phyloP scores from a whole-genome alignment of 2,797 vertebrate species.

The Siniperca undulata region DNA sequence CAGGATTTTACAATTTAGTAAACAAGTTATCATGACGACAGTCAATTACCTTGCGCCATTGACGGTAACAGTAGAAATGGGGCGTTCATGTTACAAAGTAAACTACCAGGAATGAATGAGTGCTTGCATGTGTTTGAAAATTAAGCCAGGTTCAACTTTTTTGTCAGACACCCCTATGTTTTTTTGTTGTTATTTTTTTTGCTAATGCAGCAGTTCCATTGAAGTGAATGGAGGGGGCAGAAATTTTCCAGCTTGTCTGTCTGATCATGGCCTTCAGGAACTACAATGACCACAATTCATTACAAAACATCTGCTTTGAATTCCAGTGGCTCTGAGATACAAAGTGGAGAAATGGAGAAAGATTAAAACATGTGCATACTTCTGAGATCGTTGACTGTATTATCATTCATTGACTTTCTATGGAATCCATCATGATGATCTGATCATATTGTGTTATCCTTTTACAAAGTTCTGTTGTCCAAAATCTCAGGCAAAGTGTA shows the following conservation, averaged over 20 bases:
- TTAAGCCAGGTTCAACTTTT: no score
- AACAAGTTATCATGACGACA: background rate
- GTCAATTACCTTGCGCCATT: background rate
- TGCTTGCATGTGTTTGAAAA: background rate
- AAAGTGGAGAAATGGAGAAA: no score
- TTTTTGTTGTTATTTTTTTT: no score
- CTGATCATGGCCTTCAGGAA: background rate
- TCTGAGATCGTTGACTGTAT: background rate
- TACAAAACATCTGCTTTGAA: background rate
- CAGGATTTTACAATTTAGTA: background rate
- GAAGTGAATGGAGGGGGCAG: no score
- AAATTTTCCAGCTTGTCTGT: background rate
- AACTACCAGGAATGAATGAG: no score
- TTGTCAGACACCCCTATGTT: background rate
- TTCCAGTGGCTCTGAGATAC: accelerated
- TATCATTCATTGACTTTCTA: background rate
- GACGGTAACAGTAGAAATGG: background rate
- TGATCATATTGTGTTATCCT: no score
- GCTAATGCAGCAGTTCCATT: no score
- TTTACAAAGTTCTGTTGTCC: no score
- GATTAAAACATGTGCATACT: background rate
- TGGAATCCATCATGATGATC: no score
- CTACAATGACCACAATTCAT: background rate
- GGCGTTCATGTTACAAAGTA: background rate
- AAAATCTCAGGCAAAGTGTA: background rate